These are phyloP conservation scores for Camptogramma bilineatum DNA, from an alignment of 2,888 invertebrate species.

Conservation along the genomic window DNA sequence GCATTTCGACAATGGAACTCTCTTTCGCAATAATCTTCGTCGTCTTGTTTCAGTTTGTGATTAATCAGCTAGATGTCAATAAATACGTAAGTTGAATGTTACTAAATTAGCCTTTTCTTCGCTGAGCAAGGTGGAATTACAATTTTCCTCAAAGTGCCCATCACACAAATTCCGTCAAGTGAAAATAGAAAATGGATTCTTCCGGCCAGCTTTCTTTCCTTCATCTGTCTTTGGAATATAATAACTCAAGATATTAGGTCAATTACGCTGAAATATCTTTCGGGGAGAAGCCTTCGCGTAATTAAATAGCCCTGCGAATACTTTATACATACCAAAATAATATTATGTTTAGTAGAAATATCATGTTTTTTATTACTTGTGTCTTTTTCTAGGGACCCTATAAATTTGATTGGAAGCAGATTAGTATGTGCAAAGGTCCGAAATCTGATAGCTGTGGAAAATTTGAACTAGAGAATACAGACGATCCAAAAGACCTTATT, in stretches of 20 bases:
- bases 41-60: conserved; percentile 43
- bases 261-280: conserved; percentile 29
- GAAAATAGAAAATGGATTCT: conserved; percentile 30
- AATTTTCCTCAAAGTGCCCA: conserved; percentile 18
- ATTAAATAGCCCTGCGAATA: conserved; percentile 14
- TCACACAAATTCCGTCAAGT: conserved; percentile 30
- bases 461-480: conserved; percentile 54
- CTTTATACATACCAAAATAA: conserved; percentile 6
- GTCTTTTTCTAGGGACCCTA: conserved; percentile 68
- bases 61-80: conserved; percentile 51
- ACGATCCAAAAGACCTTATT: conserved; percentile 67
- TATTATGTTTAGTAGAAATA: not conserved
- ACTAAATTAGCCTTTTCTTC: conserved; percentile 4
- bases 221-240: conserved; percentile 30
- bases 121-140: conserved; percentile 6
- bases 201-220: conserved; percentile 25
- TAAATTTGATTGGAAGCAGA: conserved; percentile 54
- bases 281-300: conserved; percentile 13
- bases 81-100: conserved; percentile 57
- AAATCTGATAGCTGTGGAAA: conserved; percentile 66
- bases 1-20: conserved; percentile 19
- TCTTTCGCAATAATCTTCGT: conserved; percentile 45
- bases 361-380: not conserved
- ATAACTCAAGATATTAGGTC: conserved; percentile 30
- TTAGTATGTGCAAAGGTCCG: conserved; percentile 70